Evolutionary conservation across 1,140 invertebrate genomes (phyloP).

Genomic region (Drosophila ohnishii): DNA sequence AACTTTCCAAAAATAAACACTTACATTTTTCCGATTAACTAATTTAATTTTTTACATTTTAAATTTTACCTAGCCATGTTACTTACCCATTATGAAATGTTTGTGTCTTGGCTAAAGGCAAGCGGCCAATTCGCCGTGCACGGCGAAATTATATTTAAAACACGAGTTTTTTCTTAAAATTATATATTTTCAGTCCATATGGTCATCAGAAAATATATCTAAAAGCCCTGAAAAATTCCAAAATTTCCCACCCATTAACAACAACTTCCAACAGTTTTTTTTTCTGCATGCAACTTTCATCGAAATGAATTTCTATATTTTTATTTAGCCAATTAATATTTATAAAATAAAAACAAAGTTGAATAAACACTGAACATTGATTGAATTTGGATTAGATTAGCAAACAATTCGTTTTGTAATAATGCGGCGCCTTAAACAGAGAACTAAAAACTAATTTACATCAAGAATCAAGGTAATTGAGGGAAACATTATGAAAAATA

Average conservation of each 20-base stretch:
- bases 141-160: neutral
- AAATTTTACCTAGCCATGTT: neutral
- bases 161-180: neutral
- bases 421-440: conserved; percentile 46
- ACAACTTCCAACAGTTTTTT: neutral
- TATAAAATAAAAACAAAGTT: conserved; percentile 46
- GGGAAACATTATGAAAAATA: conserved; percentile 9
- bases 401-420: conserved; percentile 45
- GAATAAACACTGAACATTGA: conserved; percentile 59
- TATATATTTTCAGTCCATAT: neutral
- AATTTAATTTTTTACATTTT: neutral
- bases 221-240: too few relatives aligned
- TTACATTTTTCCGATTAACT: too few relatives aligned
- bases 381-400: conserved; percentile 46
- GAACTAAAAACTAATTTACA: conserved; percentile 52
- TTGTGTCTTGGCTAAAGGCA: neutral
- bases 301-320: conserved; percentile 63
- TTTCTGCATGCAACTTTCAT: conserved; percentile 60
- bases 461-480: conserved; percentile 30
- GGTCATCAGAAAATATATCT: neutral
- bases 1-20: neutral
- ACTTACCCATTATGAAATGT: neutral
- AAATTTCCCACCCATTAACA: neutral
- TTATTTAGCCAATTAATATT: conserved; percentile 50
- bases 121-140: neutral